phyloP scores from a whole-genome alignment of 2,113 vertebrate species.

The Lepidothrix coronata region DNA sequence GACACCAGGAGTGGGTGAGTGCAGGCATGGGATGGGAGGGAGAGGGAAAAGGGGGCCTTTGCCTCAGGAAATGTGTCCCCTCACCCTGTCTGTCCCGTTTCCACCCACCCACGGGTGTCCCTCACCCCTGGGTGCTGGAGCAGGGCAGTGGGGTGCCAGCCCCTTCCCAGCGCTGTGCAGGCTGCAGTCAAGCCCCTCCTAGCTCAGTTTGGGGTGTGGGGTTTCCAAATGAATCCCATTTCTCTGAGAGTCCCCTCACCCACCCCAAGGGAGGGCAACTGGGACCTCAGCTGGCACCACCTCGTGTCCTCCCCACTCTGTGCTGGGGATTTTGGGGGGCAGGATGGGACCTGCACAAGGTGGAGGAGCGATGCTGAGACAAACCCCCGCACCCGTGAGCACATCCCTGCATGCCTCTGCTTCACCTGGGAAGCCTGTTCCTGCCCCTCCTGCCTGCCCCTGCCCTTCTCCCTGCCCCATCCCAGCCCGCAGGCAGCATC shows the following conservation, averaged over 20 bases:
- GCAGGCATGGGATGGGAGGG: fast-evolving
- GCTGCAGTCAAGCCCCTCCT: not conserved
- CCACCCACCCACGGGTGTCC: not conserved
- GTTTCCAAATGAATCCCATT: not conserved
- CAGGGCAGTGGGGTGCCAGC: not conserved
- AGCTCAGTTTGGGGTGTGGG: not conserved
- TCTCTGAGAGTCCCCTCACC: not conserved
- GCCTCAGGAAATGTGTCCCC: too few species aligned
- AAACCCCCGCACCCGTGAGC: not conserved
- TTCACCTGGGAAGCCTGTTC: not conserved
- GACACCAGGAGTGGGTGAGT: not conserved
- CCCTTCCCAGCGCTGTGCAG: not conserved
- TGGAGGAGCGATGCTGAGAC: not conserved
- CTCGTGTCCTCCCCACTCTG: fast-evolving
- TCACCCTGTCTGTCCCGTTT: not conserved
- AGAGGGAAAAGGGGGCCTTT: fast-evolving
- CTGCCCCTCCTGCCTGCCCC: not conserved
- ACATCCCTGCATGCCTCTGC: fast-evolving
- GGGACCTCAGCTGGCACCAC: not conserved
- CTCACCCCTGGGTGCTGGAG: not conserved
- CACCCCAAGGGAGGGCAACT: not conserved
- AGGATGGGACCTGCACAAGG: not conserved
- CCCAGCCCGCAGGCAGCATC: not conserved
- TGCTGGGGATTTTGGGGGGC: not conserved
- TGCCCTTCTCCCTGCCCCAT: not conserved